These are phyloP conservation scores for Caerostris darwini DNA, from an alignment of 1,140 invertebrate species.

Conservation along the genomic window DNA sequence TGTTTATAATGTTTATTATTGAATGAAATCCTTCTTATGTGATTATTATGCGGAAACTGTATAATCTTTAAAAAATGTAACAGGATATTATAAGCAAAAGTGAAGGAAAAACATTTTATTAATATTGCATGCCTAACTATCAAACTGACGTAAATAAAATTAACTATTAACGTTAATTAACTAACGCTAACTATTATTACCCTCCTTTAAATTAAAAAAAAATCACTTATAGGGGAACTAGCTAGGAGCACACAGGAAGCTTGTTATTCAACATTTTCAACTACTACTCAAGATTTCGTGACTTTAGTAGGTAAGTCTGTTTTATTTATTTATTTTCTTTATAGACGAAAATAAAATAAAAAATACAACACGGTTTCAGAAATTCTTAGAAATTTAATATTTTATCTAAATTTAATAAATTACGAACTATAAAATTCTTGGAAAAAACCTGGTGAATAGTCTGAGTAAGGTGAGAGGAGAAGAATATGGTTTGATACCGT, in stretches of 20 bases:
- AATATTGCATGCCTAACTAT: too few relatives aligned
- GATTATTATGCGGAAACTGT: too few relatives aligned
- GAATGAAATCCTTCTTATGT: too few relatives aligned
- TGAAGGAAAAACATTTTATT: too few relatives aligned
- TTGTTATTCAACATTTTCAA: conserved; percentile 65
- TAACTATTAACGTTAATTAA: too few relatives aligned
- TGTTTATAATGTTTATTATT: too few relatives aligned
- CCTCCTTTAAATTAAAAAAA: too few relatives aligned
- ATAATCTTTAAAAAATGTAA: too few relatives aligned
- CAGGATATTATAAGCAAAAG: too few relatives aligned
- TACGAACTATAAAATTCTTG: background rate
- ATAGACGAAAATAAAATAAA: background rate
- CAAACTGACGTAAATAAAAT: too few relatives aligned
- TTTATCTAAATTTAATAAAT: background rate
- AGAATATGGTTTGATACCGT: background rate
- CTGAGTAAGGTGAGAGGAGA: background rate
- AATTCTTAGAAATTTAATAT: background rate
- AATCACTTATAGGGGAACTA: conserved; percentile 54
- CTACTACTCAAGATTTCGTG: conserved; percentile 78
- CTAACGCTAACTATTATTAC: too few relatives aligned
- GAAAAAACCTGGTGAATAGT: background rate
- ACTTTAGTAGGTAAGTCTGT: conserved; percentile 79
- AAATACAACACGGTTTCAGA: background rate
- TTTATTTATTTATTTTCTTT: background rate
- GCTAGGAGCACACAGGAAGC: conserved; percentile 72